Base-by-base conservation (phyloP, 2,888 invertebrate species). In the Harpagoxenus sublaevis region DNA sequence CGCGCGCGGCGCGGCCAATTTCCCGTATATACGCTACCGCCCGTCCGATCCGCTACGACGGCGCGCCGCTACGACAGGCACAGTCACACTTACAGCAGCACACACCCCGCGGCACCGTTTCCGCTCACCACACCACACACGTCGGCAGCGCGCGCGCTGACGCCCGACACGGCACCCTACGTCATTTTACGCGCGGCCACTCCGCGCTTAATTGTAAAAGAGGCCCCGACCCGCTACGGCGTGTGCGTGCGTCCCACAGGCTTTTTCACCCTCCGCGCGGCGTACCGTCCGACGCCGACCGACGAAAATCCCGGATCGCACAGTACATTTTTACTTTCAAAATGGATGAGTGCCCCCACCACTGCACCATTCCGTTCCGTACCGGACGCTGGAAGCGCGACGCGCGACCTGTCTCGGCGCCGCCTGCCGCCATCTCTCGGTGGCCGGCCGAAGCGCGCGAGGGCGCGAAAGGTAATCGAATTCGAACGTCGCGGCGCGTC, bases 271-370 rank as follows among this genome's bases (percentile, higher is more conserved):
- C 83, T 85, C 85, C 77, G 9, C 62, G 68, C 74, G 75, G 2
- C 35, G 18, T 31, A n/a, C 35, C 53, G 84, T 81, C 55, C 85
- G 86, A 31, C n/a, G 5, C 15, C 53, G 53, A 85, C 84, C 86
- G 74, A 89, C 85, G 83, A 86, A 91, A 89, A 89, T 90, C 93
- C 92, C 93, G 90, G 92, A 92, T 92, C 92, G 91, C 91, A 92
- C 93, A 91, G 93, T 93, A 18, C 31, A 93, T 93, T 93, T 94
- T 93, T 94, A 93, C 93, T 93, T 93, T 93, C 93, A 92, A 94
- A 94, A 93, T 93, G 93, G 93, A 89, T 91, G 92, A 83, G 84
- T 74, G 48, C 81, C 84, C 89, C 85, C 89, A 86, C 86, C 79
- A 62, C 88, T 9, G 23, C 23, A 23, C 23, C 23, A 23, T 23